These are phyloP conservation scores for Stenoptilia bipunctidactyla DNA, from an alignment of 2,888 invertebrate genomes.

Conservation along the genomic window DNA sequence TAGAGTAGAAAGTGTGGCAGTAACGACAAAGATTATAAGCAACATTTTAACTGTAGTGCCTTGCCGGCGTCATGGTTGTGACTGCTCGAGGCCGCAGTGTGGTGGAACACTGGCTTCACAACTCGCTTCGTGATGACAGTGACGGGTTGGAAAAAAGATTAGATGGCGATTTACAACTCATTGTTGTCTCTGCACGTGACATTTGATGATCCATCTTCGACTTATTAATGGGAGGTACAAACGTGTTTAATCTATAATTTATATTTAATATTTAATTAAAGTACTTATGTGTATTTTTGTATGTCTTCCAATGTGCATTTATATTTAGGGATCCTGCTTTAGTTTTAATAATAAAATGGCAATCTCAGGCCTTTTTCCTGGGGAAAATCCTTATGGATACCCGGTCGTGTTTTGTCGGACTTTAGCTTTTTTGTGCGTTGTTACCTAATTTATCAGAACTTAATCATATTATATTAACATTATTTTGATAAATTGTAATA, in stretches of 20 bases:
- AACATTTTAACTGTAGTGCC: slow-evolving; percentile 61
- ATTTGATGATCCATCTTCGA: slow-evolving; percentile 23
- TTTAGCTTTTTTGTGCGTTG: too few species aligned
- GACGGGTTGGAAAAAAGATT: slow-evolving; percentile 45
- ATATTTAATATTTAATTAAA: too few species aligned
- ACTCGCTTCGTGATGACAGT: slow-evolving; percentile 42
- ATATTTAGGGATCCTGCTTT: too few species aligned
- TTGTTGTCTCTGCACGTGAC: slow-evolving; percentile 24
- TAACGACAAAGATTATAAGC: slow-evolving; percentile 24
- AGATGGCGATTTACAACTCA: slow-evolving; percentile 45
- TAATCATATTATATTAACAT: too few species aligned
- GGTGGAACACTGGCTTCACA: slow-evolving; percentile 32
- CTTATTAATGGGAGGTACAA: slow-evolving; percentile 7
- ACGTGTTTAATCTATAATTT: background rate
- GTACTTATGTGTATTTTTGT: too few species aligned
- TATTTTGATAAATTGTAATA: too few species aligned
- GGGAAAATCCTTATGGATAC: too few species aligned
- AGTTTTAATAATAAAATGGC: too few species aligned
- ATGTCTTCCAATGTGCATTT: too few species aligned
- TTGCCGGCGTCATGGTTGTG: slow-evolving; percentile 46
- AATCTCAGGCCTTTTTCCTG: too few species aligned
- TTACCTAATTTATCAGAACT: too few species aligned
- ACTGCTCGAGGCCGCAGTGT: slow-evolving; percentile 47
- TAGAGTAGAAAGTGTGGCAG: slow-evolving; percentile 22
- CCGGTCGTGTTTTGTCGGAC: too few species aligned